Percentiles rank a stretch among this genome's conserved stretches.
Evolutionary conservation across 2,797 vertebrate species (phyloP).

Genomic region (Choloepus didactylus): DNA sequence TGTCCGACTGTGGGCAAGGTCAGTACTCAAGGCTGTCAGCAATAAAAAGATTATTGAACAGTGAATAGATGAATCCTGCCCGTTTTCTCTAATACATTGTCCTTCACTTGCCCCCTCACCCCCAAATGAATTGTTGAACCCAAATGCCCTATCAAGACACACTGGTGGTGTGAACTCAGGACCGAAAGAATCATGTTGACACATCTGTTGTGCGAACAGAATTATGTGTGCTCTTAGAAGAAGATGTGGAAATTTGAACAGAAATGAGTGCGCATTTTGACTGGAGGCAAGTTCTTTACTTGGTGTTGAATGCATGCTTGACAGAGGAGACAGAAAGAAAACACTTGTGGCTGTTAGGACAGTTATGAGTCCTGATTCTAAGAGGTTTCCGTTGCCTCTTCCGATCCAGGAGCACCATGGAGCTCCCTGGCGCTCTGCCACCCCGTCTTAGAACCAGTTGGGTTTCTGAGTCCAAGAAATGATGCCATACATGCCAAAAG

Average conservation of each 20-base stretch:
- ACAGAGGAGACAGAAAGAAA: not conserved
- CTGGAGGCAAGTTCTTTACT: not conserved
- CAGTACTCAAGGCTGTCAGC: constrained; percentile 7
- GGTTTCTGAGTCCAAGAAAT: not conserved
- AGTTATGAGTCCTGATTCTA: no score
- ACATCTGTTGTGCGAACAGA: constrained; percentile 41
- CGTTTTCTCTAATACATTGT: constrained; percentile 4
- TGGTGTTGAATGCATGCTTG: not conserved
- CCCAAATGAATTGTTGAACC: constrained; percentile 8
- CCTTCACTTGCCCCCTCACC: not conserved
- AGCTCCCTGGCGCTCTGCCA: not conserved
- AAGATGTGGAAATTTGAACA: constrained; percentile 26
- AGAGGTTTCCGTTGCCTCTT: not conserved
- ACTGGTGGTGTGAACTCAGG: constrained; percentile 25
- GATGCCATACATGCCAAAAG: not conserved
- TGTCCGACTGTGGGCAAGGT: not conserved
- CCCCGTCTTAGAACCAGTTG: not conserved
- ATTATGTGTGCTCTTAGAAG: not conserved
- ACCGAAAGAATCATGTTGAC: constrained; percentile 28
- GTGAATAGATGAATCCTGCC: not conserved
- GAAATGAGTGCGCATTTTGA: not conserved
- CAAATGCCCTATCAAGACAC: not conserved
- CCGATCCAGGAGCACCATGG: not conserved
- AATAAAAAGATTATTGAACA: constrained; percentile 27
- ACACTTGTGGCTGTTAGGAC: no score